A percentile compares a stretch with the other conserved stretches of the same genome.
These are phyloP conservation scores for Aleadryas rufinucha DNA, from an alignment of 2,113 vertebrate species.

Conservation along the genomic window DNA sequence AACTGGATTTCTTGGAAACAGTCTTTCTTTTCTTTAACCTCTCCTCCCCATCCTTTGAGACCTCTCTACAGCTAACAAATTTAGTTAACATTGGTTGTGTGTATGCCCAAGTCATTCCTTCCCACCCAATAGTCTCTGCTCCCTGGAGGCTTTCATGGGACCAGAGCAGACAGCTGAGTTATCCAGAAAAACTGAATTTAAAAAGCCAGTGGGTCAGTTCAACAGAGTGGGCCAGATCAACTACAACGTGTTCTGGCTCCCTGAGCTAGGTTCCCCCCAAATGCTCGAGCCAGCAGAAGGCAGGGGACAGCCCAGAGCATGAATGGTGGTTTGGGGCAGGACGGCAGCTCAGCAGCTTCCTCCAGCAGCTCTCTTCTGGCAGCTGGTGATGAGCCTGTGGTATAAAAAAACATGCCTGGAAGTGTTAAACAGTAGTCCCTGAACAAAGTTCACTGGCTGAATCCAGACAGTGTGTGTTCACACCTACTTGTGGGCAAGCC, in stretches of 20 bases:
- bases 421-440: not conserved
- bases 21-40: not conserved
- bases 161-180: not conserved
- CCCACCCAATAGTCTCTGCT: not conserved
- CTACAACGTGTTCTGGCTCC: rapidly evolving
- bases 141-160: not conserved
- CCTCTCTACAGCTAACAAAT: not conserved
- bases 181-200: not conserved
- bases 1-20: not conserved
- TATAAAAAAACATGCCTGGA: not conserved
- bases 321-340: not conserved
- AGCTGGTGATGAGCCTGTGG: not conserved
- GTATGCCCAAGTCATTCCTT: not conserved
- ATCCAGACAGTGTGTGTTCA: not conserved
- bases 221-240: not conserved
- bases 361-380: not conserved
- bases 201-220: not conserved
- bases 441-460: not conserved
- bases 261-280: not conserved
- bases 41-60: not conserved
- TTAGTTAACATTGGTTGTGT: not conserved
- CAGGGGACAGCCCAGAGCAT: not conserved
- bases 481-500: not conserved
- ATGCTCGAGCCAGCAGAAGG: not conserved
- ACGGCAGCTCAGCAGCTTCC: not conserved